These are phyloP conservation scores for Euthynnus affinis DNA, from an alignment of 2,797 vertebrate species.

Conservation along the genomic window DNA sequence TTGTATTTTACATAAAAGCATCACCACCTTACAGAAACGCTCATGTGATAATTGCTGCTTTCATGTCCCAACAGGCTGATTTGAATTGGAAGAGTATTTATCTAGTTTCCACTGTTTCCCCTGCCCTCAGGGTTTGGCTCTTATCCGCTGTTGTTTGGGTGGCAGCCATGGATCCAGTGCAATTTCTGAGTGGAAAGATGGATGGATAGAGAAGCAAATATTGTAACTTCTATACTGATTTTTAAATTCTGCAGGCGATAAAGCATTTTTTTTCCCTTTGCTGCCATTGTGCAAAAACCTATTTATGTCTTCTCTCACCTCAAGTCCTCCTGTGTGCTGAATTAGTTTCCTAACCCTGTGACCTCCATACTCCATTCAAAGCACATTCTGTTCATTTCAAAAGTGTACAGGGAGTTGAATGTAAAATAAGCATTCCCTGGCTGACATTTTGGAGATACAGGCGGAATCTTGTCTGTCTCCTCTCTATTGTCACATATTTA, in stretches of 20 bases:
- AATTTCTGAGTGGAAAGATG: not conserved
- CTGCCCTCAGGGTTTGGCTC: not conserved
- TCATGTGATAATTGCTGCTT: constrained; percentile 5
- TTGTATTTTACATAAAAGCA: not conserved
- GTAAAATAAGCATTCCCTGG: constrained; percentile 22
- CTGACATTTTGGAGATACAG: constrained; percentile 30
- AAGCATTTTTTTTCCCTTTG: not conserved
- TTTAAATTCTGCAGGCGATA: constrained; percentile 5
- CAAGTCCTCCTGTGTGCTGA: constrained; percentile 6
- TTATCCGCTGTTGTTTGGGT: not conserved
- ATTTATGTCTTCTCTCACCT: constrained; percentile 6
- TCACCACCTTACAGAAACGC: not conserved
- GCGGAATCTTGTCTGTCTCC: not conserved
- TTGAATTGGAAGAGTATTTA: constrained; percentile 21
- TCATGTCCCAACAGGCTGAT: not conserved
- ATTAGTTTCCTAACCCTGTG: constrained; percentile 16
- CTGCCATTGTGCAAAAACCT: constrained; percentile 7
- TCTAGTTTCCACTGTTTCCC: not conserved
- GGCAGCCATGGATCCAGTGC: not conserved
- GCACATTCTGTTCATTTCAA: constrained; percentile 18
- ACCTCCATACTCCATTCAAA: constrained; percentile 18
- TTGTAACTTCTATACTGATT: not conserved
- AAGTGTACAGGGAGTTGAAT: constrained; percentile 17
- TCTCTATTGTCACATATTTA: constrained; percentile 52
- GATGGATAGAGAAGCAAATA: constrained; percentile 3